phyloP scores from a whole-genome alignment of 2,888 invertebrate species.

The Yponomeuta cagnagella region DNA sequence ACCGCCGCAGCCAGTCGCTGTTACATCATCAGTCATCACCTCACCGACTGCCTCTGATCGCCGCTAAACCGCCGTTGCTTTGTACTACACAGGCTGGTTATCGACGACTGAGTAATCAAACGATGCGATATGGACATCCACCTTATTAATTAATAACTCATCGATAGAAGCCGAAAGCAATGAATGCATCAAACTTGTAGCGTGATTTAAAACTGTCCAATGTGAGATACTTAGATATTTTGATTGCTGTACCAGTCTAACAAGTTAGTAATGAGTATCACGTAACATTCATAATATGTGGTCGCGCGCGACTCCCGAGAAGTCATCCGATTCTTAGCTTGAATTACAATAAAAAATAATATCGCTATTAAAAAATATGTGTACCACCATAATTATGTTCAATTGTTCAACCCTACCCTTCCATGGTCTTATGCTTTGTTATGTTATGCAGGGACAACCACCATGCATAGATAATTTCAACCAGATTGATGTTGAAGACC shows the following conservation, averaged over 20 bases:
- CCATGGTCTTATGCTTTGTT: too few relatives aligned
- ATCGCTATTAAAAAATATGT: too few relatives aligned
- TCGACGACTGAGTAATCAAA: constrained; percentile 34
- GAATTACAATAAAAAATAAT: background rate
- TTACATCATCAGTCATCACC: constrained; percentile 56
- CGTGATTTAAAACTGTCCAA: too few relatives aligned
- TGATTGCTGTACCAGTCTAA: too few relatives aligned
- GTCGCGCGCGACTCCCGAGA: background rate
- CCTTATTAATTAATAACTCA: background rate
- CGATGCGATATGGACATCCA: constrained; percentile 17
- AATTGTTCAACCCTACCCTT: too few relatives aligned
- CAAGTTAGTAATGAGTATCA: too few relatives aligned
- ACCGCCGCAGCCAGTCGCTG: constrained; percentile 67
- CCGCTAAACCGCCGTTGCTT: constrained; percentile 32
- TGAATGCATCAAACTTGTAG: too few relatives aligned
- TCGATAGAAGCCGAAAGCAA: background rate
- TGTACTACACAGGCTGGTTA: constrained; percentile 26
- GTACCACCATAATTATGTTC: too few relatives aligned
- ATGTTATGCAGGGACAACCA: too few relatives aligned
- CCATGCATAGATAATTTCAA: too few relatives aligned
- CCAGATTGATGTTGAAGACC: too few relatives aligned
- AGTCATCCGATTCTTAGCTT: background rate
- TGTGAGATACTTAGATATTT: too few relatives aligned
- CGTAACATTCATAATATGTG: background rate
- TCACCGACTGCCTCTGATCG: constrained; percentile 48